These are phyloP conservation scores for Philereme transversata DNA, from an alignment of 2,888 invertebrate genomes.

Conservation along the genomic window DNA sequence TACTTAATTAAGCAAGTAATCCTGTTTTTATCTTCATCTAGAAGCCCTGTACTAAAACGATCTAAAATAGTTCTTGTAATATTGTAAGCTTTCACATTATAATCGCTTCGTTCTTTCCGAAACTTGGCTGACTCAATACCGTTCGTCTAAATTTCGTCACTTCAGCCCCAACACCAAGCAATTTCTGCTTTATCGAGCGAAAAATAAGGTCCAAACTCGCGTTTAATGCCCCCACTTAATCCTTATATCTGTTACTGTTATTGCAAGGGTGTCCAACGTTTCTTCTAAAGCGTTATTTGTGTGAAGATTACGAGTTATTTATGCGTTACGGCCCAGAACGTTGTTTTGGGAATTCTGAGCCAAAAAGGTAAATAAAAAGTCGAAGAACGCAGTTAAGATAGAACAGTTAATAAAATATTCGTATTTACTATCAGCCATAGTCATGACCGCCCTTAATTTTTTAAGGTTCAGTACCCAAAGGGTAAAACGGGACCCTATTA, in stretches of 20 bases:
- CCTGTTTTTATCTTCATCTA: too few species aligned
- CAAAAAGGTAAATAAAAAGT: conserved; percentile 19
- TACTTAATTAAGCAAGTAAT: too few species aligned
- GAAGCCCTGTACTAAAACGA: too few species aligned
- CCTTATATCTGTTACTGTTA: conserved; percentile 31
- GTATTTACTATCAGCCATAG: too few species aligned
- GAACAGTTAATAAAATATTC: not conserved
- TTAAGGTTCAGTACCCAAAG: too few species aligned
- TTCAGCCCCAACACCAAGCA: not conserved
- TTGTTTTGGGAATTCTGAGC: conserved; percentile 27
- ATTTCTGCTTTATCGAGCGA: conserved; percentile 8
- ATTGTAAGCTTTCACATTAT: too few species aligned
- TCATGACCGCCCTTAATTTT: too few species aligned
- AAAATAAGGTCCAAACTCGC: conserved; percentile 20
- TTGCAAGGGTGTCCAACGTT: conserved; percentile 28
- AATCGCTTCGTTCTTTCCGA: too few species aligned
- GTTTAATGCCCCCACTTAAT: conserved; percentile 14
- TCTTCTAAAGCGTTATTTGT: conserved; percentile 35
- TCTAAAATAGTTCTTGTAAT: too few species aligned
- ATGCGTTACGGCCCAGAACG: conserved; percentile 24
- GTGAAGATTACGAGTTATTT: conserved; percentile 34
- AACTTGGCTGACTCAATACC: too few species aligned
- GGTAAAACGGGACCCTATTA: too few species aligned
- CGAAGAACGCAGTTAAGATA: conserved; percentile 2
- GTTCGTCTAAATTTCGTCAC: not conserved